Evolutionary conservation across 2,888 invertebrate genomes (phyloP).

Genomic region (Spialia ferax): DNA sequence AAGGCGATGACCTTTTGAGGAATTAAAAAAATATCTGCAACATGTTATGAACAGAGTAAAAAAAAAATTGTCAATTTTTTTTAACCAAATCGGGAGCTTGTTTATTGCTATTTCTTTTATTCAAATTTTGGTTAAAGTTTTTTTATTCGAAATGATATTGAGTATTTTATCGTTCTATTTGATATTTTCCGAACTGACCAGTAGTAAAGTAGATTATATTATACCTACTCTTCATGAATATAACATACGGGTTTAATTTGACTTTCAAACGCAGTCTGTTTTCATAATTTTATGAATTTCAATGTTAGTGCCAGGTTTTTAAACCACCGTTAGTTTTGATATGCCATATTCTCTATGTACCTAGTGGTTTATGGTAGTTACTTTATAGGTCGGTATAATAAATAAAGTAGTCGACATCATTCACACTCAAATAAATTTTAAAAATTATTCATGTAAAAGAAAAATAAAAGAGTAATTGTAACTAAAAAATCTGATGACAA

Average conservation of each 20-base stretch:
- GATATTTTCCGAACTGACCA: background rate
- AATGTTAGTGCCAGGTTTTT: slow-evolving; percentile 5
- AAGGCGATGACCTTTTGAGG: no score
- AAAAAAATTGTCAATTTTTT: no score
- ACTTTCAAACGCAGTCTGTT: slow-evolving; percentile 15
- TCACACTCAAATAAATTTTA: no score
- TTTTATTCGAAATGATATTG: background rate
- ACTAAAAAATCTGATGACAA: no score
- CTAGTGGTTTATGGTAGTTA: no score
- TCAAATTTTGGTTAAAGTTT: background rate
- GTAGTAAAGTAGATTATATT: slow-evolving; percentile 5
- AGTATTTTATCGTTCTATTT: background rate
- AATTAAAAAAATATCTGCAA: slow-evolving; percentile 20
- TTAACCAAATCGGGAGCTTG: no score
- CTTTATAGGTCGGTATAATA: no score
- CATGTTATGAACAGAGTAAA: background rate
- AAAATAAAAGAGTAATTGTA: no score
- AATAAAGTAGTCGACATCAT: no score
- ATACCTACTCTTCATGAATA: slow-evolving; percentile 17
- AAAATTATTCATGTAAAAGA: no score
- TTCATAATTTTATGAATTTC: slow-evolving; percentile 28
- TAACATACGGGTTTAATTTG: slow-evolving; percentile 12
- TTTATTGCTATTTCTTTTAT: no score
- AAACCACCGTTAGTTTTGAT: slow-evolving; percentile 14
- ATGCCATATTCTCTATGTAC: no score